Evolutionary conservation across 2,797 vertebrate genomes (phyloP), one percentile per base, ranked within the genome.

Genomic region (Apodemus agrarius): DNA sequence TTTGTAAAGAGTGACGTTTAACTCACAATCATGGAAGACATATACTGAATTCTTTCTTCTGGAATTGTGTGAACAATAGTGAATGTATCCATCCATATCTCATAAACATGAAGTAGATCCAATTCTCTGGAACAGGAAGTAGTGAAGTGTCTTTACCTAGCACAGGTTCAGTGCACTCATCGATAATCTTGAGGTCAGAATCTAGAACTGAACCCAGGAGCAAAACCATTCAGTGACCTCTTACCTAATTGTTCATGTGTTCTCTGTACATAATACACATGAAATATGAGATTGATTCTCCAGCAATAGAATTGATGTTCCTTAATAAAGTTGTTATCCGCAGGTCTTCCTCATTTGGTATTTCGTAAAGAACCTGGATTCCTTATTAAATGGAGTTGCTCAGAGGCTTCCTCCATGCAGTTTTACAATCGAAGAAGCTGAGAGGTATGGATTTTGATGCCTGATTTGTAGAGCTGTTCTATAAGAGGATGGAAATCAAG

Each of bases 51-150:
- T 65, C 59, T 63, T 21, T 46, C 31, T 49, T 1, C 13, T 79
- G 40, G 21, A 46, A 69, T 46, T 89, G 72, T 49, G 1, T 65
- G 52, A 21, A 43, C 14, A 59, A 17, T 1, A 65, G 6, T 74
- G 37, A 78, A 11, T 34, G 4, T 19, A 79, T 12, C 34, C 1
- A 37, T 49, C 6, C 12, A 34, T 17, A 93, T 12, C 26, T 9
- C 9, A 31, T 19, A 17, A 3, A 57, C 29, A 13, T 34, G 46
- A 7, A 57, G 13, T 9, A 67, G 7, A 34, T 0, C 1, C 10
- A 2, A 1, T 31, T 92, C 6, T 29, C 21, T 69, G 54, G 13
- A 46, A 69, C n/a, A 63, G 16, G 31, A 72, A 72, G 31, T 10
- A 52, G 13, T 67, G 2, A 72, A 37, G 10, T 17, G 10, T 8